Percentiles rank a stretch among this genome's conserved stretches.
phyloP scores from a whole-genome alignment of 2,113 vertebrate species.

The Gnathonemus longibarbis region DNA sequence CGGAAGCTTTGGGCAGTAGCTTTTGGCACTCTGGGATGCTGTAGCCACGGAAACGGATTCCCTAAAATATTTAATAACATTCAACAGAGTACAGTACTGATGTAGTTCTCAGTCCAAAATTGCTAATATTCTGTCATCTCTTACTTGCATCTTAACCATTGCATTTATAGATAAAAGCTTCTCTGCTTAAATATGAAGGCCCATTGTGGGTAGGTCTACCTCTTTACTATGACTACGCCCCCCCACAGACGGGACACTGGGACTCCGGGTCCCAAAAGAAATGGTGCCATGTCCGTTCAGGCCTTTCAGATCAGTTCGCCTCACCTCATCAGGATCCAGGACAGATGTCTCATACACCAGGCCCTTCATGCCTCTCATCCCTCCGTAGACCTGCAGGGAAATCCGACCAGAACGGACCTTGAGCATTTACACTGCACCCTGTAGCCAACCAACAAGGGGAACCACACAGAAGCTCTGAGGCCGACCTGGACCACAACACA shows the following conservation, averaged over 20 bases:
- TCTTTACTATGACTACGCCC: neutral
- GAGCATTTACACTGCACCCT: neutral
- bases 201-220: neutral
- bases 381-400: slow-evolving; percentile 77
- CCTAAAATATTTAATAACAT: slow-evolving; percentile 54
- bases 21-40: slow-evolving; percentile 95
- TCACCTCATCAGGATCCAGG: slow-evolving; percentile 91
- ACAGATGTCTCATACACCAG: slow-evolving; percentile 93
- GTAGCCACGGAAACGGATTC: slow-evolving; percentile 90
- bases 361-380: slow-evolving; percentile 97
- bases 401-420: neutral
- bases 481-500: neutral
- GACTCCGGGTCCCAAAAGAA: neutral
- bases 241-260: neutral
- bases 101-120: neutral
- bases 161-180: neutral
- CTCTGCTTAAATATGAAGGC: neutral
- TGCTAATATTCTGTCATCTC: neutral
- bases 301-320: slow-evolving; percentile 23
- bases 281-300: neutral
- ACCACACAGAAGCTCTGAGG: neutral
- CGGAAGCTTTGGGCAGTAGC: slow-evolving; percentile 80
- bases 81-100: neutral
- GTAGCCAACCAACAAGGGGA: neutral
- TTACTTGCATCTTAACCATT: neutral